Evolutionary conservation across 2,797 vertebrate genomes (phyloP).

Genomic region (Carduelis carduelis): DNA sequence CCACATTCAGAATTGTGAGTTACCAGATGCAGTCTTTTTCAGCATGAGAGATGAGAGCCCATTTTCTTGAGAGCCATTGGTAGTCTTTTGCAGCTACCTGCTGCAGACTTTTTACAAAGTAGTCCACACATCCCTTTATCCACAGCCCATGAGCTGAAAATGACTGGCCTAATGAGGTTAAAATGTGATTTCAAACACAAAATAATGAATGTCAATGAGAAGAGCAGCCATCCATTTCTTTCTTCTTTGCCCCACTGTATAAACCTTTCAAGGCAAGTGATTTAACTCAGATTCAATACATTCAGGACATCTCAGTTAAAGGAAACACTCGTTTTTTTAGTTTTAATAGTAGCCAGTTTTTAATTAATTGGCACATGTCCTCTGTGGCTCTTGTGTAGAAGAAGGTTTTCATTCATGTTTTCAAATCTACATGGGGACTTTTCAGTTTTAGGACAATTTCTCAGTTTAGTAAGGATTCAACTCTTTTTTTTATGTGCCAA

Average conservation of each 20-base stretch:
- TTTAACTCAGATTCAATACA: background rate
- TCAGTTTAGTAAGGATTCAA: background rate
- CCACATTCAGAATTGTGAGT: background rate
- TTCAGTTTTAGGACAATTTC: background rate
- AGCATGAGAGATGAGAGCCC: background rate
- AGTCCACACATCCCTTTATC: background rate
- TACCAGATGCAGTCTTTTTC: background rate
- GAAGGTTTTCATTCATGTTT: background rate
- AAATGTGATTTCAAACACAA: background rate
- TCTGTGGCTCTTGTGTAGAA: background rate
- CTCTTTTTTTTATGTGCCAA: rapidly evolving
- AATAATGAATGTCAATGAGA: background rate
- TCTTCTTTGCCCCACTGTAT: background rate
- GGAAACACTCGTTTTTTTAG: background rate
- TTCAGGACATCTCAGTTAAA: background rate
- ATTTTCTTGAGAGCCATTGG: background rate
- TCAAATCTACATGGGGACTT: background rate
- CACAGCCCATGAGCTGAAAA: background rate
- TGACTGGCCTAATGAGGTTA: rapidly evolving
- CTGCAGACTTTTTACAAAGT: background rate
- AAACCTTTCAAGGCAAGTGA: background rate
- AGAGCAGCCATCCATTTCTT: background rate
- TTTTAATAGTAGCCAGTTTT: background rate
- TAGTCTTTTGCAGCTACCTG: background rate
- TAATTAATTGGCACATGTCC: background rate